Percentiles rank a stretch among this genome's conserved stretches.
Evolutionary conservation across 2,113 vertebrate species (phyloP).

Genomic region (Amphilophus citrinellus): DNA sequence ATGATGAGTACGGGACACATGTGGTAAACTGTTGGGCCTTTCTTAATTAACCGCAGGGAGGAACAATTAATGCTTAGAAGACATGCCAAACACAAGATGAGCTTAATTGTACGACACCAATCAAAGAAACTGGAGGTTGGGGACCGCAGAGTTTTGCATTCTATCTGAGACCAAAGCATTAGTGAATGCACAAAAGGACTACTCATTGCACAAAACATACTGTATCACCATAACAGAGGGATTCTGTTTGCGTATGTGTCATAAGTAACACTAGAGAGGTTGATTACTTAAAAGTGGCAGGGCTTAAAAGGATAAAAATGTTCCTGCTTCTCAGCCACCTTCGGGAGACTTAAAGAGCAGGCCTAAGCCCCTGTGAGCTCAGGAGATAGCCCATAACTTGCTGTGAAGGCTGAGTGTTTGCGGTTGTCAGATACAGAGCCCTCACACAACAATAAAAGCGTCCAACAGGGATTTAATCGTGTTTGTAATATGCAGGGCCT

Average conservation of each 20-base stretch:
- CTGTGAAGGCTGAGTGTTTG: conserved; percentile 86
- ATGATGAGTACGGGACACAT: conserved; percentile 61
- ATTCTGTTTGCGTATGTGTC: conserved; percentile 65
- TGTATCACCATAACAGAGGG: conserved; percentile 22
- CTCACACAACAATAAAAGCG: conserved; percentile 89
- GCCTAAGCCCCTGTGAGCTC: conserved; percentile 59
- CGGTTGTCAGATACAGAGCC: conserved; percentile 86
- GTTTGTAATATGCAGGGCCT: conserved; percentile 94
- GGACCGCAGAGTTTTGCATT: conserved; percentile 25
- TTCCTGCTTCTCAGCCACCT: conserved; percentile 59
- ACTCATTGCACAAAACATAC: conserved; percentile 14
- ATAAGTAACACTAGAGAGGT: conserved; percentile 82
- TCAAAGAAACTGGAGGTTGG: conserved; percentile 48
- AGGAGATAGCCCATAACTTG: conserved; percentile 73
- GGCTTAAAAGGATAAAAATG: conserved; percentile 72
- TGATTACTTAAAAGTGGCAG: conserved; percentile 78
- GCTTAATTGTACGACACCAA: conserved; percentile 46
- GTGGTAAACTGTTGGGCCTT: conserved; percentile 66
- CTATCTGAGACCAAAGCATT: conserved; percentile 34
- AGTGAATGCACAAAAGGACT: conserved; percentile 31
- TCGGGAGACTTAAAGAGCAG: conserved; percentile 59
- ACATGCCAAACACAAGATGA: conserved; percentile 59
- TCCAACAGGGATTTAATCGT: conserved; percentile 97
- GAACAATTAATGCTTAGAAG: conserved; percentile 65
- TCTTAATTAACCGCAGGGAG: conserved; percentile 69